Evolutionary conservation across 2,113 vertebrate species (phyloP).

Genomic region (Nestor notabilis): DNA sequence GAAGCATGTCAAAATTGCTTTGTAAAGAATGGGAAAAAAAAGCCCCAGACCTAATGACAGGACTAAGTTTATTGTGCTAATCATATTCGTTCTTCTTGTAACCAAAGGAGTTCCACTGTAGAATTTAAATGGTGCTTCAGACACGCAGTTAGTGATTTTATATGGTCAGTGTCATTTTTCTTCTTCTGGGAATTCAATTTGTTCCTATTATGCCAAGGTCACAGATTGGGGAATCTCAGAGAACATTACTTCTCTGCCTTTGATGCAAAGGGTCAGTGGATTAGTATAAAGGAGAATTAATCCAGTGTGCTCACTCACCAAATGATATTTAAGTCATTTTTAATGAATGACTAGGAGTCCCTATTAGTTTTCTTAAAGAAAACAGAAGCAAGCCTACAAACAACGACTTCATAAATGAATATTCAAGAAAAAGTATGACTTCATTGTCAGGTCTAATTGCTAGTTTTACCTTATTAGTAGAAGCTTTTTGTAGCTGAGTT

Average conservation of each 20-base stretch:
- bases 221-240: constrained; percentile 66
- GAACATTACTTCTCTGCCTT: constrained; percentile 70
- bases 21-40: not conserved
- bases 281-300: constrained; percentile 80
- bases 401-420: constrained; percentile 79
- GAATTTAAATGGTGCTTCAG: constrained; percentile 65
- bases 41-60: not conserved
- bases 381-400: constrained; percentile 67
- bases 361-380: constrained; percentile 74
- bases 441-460: constrained; percentile 81
- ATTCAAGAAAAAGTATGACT: constrained; percentile 78
- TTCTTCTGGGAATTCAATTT: constrained; percentile 78
- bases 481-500: constrained; percentile 79
- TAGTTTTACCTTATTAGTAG: constrained; percentile 82
- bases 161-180: constrained; percentile 73
- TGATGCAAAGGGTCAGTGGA: constrained; percentile 79
- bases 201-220: constrained; percentile 74
- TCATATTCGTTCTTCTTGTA: constrained; percentile 45
- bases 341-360: constrained; percentile 72
- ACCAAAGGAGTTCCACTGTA: not conserved
- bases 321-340: constrained; percentile 76
- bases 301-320: constrained; percentile 68
- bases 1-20: constrained; percentile 47
- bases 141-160: constrained; percentile 38
- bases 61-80: constrained; percentile 33